Conservation (phyloP, 2,888 invertebrate species). For the Pachliopta kotzebuea region DNA sequence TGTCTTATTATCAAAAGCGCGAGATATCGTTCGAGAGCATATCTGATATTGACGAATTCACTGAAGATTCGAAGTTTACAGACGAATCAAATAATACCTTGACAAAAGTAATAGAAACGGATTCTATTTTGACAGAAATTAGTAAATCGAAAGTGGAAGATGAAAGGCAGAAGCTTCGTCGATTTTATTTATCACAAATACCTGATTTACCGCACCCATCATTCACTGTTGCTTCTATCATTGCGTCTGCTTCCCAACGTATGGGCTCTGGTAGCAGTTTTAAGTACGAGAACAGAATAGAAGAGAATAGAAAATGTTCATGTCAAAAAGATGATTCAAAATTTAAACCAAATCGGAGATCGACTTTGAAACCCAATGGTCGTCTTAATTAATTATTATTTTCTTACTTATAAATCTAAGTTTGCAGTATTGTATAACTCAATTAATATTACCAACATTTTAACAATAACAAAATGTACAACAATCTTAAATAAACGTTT, state of each 20-base stretch:
- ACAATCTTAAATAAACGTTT: no score
- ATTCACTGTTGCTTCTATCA: conserved; percentile 48
- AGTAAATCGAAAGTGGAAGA: conserved; percentile 32
- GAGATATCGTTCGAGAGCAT: conserved; percentile 24
- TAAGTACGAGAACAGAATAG: conserved; percentile 48
- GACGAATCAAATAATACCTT: conserved; percentile 30
- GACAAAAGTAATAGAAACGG: conserved; percentile 1
- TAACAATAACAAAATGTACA: no score
- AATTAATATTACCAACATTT: no score
- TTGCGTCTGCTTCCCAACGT: conserved; percentile 47
- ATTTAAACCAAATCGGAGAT: conserved; percentile 51
- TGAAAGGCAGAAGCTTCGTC: conserved; percentile 41
- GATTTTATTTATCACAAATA: conserved; percentile 50
- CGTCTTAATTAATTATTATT: conserved; percentile 26
- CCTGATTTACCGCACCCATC: conserved; percentile 55
- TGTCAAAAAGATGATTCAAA: conserved; percentile 33
- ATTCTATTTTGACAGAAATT: conserved; percentile 32
- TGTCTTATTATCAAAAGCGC: conserved; percentile 51
- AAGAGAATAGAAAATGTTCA: conserved; percentile 36
- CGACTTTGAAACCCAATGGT: conserved; percentile 45
- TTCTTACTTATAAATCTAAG: neutral
- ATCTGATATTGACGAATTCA: conserved; percentile 23
- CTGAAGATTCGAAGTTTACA: conserved; percentile 29
- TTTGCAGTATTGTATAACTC: neutral
- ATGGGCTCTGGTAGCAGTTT: conserved; percentile 44